These are phyloP conservation scores for Drosophila percnosoma DNA, from an alignment of 2,888 invertebrate genomes.

Conservation along the genomic window DNA sequence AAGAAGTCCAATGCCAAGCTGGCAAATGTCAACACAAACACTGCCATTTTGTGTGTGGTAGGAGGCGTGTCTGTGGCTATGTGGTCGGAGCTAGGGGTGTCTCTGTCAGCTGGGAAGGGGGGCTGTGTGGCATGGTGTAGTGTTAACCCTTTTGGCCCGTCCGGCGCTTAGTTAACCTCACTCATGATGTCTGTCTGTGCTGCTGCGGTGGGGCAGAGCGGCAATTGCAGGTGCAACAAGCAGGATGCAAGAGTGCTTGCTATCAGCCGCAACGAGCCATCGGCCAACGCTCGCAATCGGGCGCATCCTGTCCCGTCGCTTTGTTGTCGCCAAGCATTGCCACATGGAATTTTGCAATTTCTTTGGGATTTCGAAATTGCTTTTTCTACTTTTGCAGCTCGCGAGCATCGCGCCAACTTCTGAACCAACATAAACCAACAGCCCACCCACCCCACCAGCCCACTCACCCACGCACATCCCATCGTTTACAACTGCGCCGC, in stretches of 20 bases:
- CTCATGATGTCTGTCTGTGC: constrained; percentile 51
- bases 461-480: constrained; percentile 10
- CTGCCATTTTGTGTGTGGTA: constrained; percentile 28
- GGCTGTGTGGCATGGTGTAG: constrained; percentile 6
- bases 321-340: constrained; percentile 47
- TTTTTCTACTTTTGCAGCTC: constrained; percentile 76
- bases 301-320: constrained; percentile 33
- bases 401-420: constrained; percentile 57
- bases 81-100: background rate
- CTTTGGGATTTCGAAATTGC: constrained; percentile 81
- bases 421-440: constrained; percentile 8
- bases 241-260: constrained; percentile 37
- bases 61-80: background rate
- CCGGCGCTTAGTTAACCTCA: constrained; percentile 69
- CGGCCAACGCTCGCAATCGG: constrained; percentile 25
- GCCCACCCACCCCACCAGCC: background rate
- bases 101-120: constrained; percentile 13
- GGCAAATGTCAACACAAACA: constrained; percentile 79
- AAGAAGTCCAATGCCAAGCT: constrained; percentile 60
- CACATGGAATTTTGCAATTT: constrained; percentile 82
- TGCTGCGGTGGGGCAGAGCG: constrained; percentile 16
- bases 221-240: constrained; percentile 59
- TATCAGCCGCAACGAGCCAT: constrained; percentile 52
- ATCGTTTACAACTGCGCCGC: constrained; percentile 45
- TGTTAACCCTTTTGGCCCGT: constrained; percentile 62